Conservation (phyloP, 1,140 invertebrate species). For the Ceratitis capitata region DNA sequence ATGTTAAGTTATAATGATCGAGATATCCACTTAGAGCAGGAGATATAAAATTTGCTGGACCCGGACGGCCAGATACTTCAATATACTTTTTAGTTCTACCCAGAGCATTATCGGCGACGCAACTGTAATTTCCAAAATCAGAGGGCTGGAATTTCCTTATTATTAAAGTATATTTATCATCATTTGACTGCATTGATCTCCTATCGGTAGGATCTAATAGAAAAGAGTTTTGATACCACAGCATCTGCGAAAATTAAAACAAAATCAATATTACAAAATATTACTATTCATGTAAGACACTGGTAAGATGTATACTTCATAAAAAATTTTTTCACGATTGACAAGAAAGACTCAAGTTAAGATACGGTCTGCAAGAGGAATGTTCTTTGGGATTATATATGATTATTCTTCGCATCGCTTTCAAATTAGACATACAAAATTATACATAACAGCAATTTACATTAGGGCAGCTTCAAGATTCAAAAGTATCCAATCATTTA, state of each 20-base stretch:
- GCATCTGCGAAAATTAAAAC: conserved; percentile 62
- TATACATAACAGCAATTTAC: too few relatives aligned
- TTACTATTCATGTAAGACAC: too few relatives aligned
- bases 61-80: conserved; percentile 67
- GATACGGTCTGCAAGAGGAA: too few relatives aligned
- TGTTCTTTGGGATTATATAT: too few relatives aligned
- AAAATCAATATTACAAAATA: too few relatives aligned
- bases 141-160: conserved; percentile 69
- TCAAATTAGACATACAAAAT: too few relatives aligned
- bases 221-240: conserved; percentile 72
- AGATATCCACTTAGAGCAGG: conserved; percentile 64
- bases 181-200: conserved; percentile 68
- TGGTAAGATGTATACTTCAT: too few relatives aligned
- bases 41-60: conserved; percentile 67
- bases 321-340: too few relatives aligned
- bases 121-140: conserved; percentile 72
- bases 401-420: too few relatives aligned
- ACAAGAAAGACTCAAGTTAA: too few relatives aligned
- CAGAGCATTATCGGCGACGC: conserved; percentile 67
- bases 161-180: conserved; percentile 68
- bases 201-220: conserved; percentile 69
- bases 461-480: too few relatives aligned
- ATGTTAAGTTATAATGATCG: conserved; percentile 69
- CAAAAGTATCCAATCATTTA: too few relatives aligned
- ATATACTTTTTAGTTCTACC: conserved; percentile 67